Evolutionary conservation across 2,797 vertebrate species (phyloP).

Genomic region (Rhinichthys osculus): DNA sequence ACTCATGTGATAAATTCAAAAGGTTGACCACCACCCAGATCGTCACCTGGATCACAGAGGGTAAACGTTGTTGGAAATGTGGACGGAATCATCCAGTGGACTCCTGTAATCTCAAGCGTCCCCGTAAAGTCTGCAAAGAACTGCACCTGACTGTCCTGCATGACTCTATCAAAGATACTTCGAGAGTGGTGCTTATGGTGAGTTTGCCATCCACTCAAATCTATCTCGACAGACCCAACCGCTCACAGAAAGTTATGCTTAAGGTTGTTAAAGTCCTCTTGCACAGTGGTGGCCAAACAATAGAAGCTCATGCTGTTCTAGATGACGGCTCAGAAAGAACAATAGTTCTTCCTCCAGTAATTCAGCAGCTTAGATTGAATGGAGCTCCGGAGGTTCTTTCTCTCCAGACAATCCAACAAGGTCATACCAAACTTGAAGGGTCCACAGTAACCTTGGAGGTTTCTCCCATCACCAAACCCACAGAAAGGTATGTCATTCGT

Average conservation of each 20-base stretch:
- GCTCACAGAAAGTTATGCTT: slow-evolving; percentile 51
- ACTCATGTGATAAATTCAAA: background rate
- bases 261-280: slow-evolving; percentile 55
- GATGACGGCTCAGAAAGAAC: slow-evolving; percentile 12
- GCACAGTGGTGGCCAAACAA: background rate
- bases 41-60: slow-evolving; percentile 34
- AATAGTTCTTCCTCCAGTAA: background rate
- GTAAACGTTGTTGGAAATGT: slow-evolving; percentile 48
- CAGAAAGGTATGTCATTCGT: background rate
- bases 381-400: background rate
- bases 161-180: slow-evolving; percentile 37
- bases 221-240: slow-evolving; percentile 8
- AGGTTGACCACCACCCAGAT: background rate
- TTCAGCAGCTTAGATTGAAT: slow-evolving; percentile 1
- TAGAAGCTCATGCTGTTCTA: background rate
- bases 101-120: background rate
- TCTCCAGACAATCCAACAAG: slow-evolving; percentile 38
- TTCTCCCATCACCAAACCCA: slow-evolving; percentile 19
- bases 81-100: slow-evolving; percentile 40
- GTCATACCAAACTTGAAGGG: slow-evolving; percentile 31
- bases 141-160: background rate
- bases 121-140: background rate
- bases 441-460: slow-evolving; percentile 12
- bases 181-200: slow-evolving; percentile 42
- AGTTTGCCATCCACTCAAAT: too few species aligned